These are phyloP conservation scores for Eudyptes chrysolophus DNA, from an alignment of 2,113 vertebrate species.

Conservation along the genomic window DNA sequence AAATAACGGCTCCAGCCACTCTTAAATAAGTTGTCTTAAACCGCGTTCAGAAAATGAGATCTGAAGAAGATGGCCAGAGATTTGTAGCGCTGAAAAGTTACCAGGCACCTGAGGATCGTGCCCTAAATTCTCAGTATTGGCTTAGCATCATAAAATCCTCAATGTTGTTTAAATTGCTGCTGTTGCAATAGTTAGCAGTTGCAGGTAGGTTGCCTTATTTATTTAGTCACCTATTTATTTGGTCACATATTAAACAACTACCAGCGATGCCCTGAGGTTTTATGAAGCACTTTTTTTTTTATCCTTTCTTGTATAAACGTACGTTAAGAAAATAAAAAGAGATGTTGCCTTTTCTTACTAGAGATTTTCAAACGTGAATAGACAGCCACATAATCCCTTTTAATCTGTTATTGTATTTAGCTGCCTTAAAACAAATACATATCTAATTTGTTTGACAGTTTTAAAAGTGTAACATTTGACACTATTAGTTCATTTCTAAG, in stretches of 20 bases:
- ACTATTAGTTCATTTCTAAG: background rate
- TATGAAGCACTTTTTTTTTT: background rate
- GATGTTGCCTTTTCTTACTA: background rate
- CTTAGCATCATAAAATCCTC: background rate
- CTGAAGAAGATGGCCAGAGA: background rate
- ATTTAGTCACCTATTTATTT: background rate
- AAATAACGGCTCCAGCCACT: background rate
- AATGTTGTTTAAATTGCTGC: background rate
- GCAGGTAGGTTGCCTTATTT: background rate
- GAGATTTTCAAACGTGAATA: background rate
- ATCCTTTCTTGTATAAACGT: background rate
- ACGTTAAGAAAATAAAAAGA: slow-evolving; percentile 17
- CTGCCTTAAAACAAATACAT: slow-evolving; percentile 13
- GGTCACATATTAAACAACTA: background rate
- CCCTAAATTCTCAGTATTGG: background rate
- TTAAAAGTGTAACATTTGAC: background rate
- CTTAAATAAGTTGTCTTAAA: background rate
- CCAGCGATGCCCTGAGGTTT: background rate
- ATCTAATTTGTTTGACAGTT: background rate
- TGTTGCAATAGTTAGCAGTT: background rate
- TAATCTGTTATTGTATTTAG: background rate
- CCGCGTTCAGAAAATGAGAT: background rate
- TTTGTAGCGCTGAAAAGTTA: background rate
- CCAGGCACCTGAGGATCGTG: background rate
- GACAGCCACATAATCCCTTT: background rate